Base-by-base conservation (phyloP, 2,888 invertebrate genomes). In the Neoascia interrupta region DNA sequence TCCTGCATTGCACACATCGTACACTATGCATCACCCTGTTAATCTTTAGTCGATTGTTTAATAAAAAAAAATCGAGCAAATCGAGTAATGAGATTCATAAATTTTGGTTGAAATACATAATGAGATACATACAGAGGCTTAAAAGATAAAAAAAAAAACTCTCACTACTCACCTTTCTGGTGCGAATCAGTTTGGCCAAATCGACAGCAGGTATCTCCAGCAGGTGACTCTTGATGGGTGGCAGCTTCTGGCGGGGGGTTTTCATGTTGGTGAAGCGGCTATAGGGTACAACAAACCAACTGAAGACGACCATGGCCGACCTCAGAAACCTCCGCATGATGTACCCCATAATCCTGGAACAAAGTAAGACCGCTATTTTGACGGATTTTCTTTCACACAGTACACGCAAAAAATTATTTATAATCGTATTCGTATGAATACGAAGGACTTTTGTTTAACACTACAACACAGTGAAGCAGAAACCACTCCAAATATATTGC, bases 161-260 rank as follows among this genome's bases (percentile, higher is more conserved):
- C 23, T 10, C 23, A 23, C 4, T 15, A 87, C 87, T 87, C 66
- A 94, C 94, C 92, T 94, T 90, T 90, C 89, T 91, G 51, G 89
- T 92, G 85, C 95, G 91, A 84, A 96, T 95, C 90, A 92, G 92
- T 83, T 90, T 90, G 3, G 95, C 92, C 70, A 95, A 88, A 68
- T 91, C 90, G 10, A 91, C 92, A 37, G 94, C 95, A 72, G 94
- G 92, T 84, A 92, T 91, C 84, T 92, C 90, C 49, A 95, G 90
- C 81, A 95, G 85, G 16, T 92, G 91, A 85, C 94, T 92, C 34
- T 89, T 89, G 6, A 95, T 92, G 1, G 93, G 92, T 18, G 94
- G 92, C 84, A 92, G 91, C 87, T 90, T 91, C 85, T 90, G 90
- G 63, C 90, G 90, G 81, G 91, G 89, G 84, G 90, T 90, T 83